phyloP scores from a whole-genome alignment of 2,113 vertebrate species.

The Bubo scandiacus region DNA sequence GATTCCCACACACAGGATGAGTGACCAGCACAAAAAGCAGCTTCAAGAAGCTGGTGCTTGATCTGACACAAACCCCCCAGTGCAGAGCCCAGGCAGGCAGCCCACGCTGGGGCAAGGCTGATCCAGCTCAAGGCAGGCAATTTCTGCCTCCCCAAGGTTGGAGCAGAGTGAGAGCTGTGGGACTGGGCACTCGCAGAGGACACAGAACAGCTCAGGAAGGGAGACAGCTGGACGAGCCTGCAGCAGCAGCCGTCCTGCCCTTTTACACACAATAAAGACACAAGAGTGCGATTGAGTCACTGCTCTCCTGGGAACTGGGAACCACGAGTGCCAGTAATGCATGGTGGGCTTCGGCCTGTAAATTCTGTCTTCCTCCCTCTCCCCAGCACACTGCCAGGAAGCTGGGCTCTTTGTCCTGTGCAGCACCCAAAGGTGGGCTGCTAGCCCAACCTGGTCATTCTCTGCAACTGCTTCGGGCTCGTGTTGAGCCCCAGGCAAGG shows the following conservation, averaged over 20 bases:
- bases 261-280: background rate
- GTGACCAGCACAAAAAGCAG: background rate
- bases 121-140: background rate
- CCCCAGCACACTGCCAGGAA: background rate
- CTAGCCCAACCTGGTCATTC: too few species aligned
- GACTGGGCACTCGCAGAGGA: background rate
- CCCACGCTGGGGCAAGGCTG: rapidly evolving
- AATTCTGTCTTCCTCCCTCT: background rate
- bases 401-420: background rate
- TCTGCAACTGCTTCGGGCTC: background rate
- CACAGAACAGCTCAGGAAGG: background rate
- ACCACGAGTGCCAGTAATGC: too few species aligned
- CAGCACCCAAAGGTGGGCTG: background rate
- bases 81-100: background rate
- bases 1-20: rapidly evolving
- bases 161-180: rapidly evolving
- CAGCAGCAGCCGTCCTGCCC: background rate
- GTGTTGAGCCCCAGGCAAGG: background rate
- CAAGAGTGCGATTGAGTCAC: background rate
- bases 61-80: too few species aligned
- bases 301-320: background rate
- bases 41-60: background rate
- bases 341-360: too few species aligned
- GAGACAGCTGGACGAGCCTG: background rate
- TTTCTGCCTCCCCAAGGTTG: too few species aligned